phyloP scores from a whole-genome alignment of 2,797 vertebrate species.

The Syngnathus acus region DNA sequence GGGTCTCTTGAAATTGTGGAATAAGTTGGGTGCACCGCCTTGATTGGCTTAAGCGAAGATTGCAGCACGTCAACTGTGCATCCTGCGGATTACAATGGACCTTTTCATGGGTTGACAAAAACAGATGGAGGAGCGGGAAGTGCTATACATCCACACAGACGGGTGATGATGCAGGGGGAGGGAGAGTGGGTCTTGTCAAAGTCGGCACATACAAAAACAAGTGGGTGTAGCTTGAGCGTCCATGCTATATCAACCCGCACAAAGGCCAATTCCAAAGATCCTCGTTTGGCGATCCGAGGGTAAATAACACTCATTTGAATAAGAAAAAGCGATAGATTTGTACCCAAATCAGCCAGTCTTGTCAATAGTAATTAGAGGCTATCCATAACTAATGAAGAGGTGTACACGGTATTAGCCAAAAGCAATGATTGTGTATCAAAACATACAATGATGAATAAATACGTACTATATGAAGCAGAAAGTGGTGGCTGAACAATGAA shows the following conservation, averaged over 20 bases:
- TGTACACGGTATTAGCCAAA: constrained; percentile 63
- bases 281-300: constrained; percentile 66
- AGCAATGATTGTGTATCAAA: constrained; percentile 42
- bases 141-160: constrained; percentile 65
- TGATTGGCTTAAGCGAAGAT: constrained; percentile 53
- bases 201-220: constrained; percentile 66
- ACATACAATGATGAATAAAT: constrained; percentile 33
- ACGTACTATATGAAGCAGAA: constrained; percentile 19
- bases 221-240: constrained; percentile 56
- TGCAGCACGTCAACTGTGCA: constrained; percentile 53
- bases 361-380: constrained; percentile 75
- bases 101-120: constrained; percentile 69
- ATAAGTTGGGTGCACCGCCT: constrained; percentile 30
- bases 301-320: constrained; percentile 77
- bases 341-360: constrained; percentile 67
- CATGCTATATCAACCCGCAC: constrained; percentile 53
- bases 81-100: constrained; percentile 66
- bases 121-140: constrained; percentile 70
- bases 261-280: constrained; percentile 63
- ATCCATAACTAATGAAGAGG: constrained; percentile 74
- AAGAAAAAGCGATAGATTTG: constrained; percentile 77
- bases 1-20: constrained; percentile 45
- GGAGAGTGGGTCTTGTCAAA: constrained; percentile 52
- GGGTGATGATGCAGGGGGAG: constrained; percentile 41
- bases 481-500: constrained; percentile 17